Evolutionary conservation across 2,888 invertebrate species (phyloP).

Genomic region (Pemphredon lugubris): DNA sequence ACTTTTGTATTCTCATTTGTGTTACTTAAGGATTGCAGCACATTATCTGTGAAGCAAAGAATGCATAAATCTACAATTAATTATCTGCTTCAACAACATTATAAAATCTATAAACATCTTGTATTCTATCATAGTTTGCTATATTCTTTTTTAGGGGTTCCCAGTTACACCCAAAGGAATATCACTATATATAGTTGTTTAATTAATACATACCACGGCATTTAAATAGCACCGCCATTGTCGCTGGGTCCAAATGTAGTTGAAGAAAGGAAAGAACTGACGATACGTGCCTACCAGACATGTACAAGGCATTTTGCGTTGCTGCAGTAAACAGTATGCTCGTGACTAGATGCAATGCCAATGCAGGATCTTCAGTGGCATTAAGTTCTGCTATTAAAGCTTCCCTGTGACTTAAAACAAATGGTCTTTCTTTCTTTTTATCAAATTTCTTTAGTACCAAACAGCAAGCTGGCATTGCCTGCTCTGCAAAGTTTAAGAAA

Average conservation of each 20-base stretch:
- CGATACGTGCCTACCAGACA: conserved; percentile 96
- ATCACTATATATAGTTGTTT: not conserved
- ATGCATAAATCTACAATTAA: not conserved
- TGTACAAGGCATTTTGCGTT: conserved; percentile 92
- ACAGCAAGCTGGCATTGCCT: conserved; percentile 87
- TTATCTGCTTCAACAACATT: too few relatives aligned
- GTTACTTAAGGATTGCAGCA: conserved; percentile 84
- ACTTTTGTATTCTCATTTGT: conserved; percentile 82
- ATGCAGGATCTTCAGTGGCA: conserved; percentile 88
- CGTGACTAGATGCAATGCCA: conserved; percentile 89
- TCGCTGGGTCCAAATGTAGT: conserved; percentile 86
- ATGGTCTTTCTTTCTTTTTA: conserved; percentile 91
- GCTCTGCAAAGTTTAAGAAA: conserved; percentile 89
- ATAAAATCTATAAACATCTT: too few relatives aligned
- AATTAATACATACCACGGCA: conserved; percentile 88
- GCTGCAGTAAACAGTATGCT: conserved; percentile 90
- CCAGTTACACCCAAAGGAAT: too few relatives aligned
- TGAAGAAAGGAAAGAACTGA: conserved; percentile 89
- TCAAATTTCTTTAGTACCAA: conserved; percentile 94
- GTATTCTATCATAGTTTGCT: too few relatives aligned
- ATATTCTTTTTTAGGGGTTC: too few relatives aligned
- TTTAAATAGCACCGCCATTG: conserved; percentile 85
- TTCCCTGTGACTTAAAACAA: conserved; percentile 91
- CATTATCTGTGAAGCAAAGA: conserved; percentile 83
- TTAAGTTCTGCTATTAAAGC: conserved; percentile 90